phyloP scores from a whole-genome alignment of 2,797 vertebrate species.

The Champsocephalus gunnari region DNA sequence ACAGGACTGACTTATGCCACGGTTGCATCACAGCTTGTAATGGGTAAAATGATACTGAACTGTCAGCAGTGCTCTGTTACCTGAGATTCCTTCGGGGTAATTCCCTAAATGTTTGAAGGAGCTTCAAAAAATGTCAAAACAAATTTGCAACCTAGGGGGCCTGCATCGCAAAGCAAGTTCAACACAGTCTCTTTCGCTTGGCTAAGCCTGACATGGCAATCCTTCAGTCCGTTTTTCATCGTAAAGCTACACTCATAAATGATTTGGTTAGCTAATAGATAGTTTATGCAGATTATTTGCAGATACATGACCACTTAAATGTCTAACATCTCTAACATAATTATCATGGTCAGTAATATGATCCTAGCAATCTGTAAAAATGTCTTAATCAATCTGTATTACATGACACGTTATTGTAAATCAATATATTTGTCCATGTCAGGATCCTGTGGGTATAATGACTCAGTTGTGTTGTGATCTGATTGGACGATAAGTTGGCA shows the following conservation, averaged over 20 bases:
- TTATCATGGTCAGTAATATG: not conserved
- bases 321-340: not conserved
- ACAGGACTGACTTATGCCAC: constrained; percentile 24
- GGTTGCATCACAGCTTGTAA: not conserved
- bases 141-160: not conserved
- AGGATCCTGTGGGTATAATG: not conserved
- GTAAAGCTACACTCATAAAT: not conserved
- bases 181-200: not conserved
- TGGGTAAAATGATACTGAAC: constrained; percentile 1
- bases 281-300: not conserved
- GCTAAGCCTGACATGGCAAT: not conserved
- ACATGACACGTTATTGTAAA: not conserved
- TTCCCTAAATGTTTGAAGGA: constrained; percentile 8
- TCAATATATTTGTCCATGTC: not conserved
- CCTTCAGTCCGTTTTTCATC: not conserved
- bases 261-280: not conserved
- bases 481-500: not conserved
- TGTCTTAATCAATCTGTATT: not conserved
- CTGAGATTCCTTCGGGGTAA: not conserved
- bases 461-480: not conserved
- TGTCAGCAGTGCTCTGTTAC: not conserved
- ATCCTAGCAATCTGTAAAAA: not conserved
- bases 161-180: not conserved
- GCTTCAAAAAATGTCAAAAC: not conserved
- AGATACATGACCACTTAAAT: not conserved